Percentiles rank a stretch among this genome's conserved stretches.
Conservation (phyloP, 2,113 vertebrate species). For the Epinephelus lanceolatus region DNA sequence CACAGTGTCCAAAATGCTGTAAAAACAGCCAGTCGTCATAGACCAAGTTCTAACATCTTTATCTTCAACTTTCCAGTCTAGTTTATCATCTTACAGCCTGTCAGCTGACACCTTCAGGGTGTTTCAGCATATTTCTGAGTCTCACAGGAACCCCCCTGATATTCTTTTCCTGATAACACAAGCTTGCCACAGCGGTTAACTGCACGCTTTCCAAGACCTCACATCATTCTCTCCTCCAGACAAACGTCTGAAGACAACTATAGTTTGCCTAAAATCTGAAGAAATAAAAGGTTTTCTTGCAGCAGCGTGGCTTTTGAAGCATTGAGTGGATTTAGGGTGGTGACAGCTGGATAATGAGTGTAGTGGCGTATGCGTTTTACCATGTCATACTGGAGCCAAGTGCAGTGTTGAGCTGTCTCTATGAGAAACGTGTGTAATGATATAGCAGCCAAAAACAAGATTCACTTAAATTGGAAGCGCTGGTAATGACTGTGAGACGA, state of each 20-base stretch:
- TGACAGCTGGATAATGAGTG: neutral
- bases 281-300: neutral
- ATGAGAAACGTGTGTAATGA: neutral
- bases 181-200: no score
- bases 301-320: neutral
- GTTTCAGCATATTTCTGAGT: neutral
- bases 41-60: neutral
- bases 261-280: no score
- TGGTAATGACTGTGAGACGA: neutral
- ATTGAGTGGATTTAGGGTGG: neutral
- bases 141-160: neutral
- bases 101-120: no score
- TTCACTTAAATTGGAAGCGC: neutral
- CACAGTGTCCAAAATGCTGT: neutral
- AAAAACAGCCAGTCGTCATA: neutral
- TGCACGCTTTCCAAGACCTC: neutral
- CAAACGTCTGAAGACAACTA: no score
- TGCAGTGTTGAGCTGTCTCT: neutral
- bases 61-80: neutral
- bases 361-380: neutral
- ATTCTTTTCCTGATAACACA: neutral
- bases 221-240: no score
- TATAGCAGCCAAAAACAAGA: neutral
- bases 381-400: neutral
- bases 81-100: neutral